Base-by-base conservation (phyloP, 2,888 invertebrate species). In the Trichogramma dendrolimi region DNA sequence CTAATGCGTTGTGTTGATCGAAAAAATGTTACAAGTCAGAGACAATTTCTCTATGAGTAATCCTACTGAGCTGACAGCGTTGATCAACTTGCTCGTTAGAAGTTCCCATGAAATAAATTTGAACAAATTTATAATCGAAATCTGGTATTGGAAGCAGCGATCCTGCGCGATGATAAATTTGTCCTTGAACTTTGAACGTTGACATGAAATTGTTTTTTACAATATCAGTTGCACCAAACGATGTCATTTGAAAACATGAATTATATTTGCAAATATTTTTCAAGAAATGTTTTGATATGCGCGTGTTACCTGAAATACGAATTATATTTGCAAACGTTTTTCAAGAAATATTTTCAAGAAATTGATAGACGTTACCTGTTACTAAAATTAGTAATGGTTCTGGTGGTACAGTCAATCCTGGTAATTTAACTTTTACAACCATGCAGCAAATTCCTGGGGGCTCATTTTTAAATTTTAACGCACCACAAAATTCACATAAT, bases 21-120 rank as follows among this genome's bases (percentile, higher is more conserved):
- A 69, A 54, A 41, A 67, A 42, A n/a, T 27, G 8, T 57, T 67
- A 63, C 41, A 69, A 44, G 56, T 55, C 42, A 14, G 38, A 8
- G 41, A 69, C 51, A 6, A 67, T 51, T 39, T 41, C n/a, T 44
- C 46, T 11, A 11, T 62, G 53, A 41, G 63, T 40, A 27, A 51
- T 60, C n/a, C n/a, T n/a, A 56, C 14, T 43, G 6, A 56, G 53
- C 55, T 41, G 11, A 42, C 55, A 62, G 38, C 64, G 56, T 43
- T 42, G 41, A 41, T 64, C 48, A 7, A 60, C 43, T 66, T 72
- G 48, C 2, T 48, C 48, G 4, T 48, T 6, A 42, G 41, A n/a
- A 27, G 8, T n/a, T 43, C 47, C 43, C 46, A 53, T 53, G 44
- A 59, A 59, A 11, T 58, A 58, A 47, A 51, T 58, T 43, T 58